Percentiles rank a stretch among this genome's conserved stretches.
Conservation (phyloP, 2,888 invertebrate genomes). For the Hydraecia micacea region DNA sequence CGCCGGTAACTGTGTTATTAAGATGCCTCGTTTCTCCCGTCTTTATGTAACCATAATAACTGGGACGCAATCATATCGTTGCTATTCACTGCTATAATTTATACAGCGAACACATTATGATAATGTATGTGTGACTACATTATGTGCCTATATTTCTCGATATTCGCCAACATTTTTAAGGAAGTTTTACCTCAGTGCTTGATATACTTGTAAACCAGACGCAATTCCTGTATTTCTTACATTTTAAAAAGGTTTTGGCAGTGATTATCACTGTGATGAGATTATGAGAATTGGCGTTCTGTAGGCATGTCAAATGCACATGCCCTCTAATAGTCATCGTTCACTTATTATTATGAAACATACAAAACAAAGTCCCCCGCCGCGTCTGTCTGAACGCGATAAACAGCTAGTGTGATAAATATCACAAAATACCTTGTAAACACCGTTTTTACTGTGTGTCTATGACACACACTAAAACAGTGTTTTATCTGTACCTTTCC, state of each 20-base stretch:
- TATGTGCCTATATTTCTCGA: slow-evolving; percentile 20
- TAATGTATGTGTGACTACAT: slow-evolving; percentile 13
- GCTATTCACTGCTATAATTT: slow-evolving; percentile 43
- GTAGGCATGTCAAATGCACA: neutral
- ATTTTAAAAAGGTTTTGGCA: neutral
- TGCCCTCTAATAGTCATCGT: neutral
- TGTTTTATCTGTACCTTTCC: neutral
- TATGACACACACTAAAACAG: neutral
- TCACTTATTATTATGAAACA: neutral
- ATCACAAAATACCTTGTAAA: neutral
- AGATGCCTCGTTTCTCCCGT: slow-evolving; percentile 32
- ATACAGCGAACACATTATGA: slow-evolving; percentile 43
- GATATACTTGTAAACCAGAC: neutral
- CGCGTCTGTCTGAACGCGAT: neutral
- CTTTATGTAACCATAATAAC: slow-evolving; percentile 37
- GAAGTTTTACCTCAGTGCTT: neutral
- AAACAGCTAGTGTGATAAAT: neutral
- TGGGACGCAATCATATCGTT: slow-evolving; percentile 37
- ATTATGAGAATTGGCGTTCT: neutral
- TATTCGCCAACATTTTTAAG: neutral
- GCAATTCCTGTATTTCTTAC: neutral
- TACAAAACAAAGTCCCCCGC: neutral
- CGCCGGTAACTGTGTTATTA: slow-evolving; percentile 51
- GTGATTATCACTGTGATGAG: neutral
- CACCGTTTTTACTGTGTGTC: neutral